Percentiles rank a stretch among this genome's conserved stretches.
phyloP scores from a whole-genome alignment of 2,113 vertebrate species.

The Nesogale talazaci region DNA sequence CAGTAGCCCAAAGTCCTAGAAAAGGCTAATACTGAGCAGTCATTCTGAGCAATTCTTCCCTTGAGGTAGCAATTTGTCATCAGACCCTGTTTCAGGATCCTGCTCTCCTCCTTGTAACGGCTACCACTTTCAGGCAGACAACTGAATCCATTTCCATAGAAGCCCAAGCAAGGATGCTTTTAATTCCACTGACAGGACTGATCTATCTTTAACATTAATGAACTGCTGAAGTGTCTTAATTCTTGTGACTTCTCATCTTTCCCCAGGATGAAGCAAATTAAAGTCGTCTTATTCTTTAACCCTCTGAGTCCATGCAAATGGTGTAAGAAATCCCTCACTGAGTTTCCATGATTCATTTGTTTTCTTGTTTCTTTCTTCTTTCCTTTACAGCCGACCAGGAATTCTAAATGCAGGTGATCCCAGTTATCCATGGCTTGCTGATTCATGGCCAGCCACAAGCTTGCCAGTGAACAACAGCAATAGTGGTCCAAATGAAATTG shows the following conservation, averaged over 20 bases:
- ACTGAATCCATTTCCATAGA: conserved; percentile 84
- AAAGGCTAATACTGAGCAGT: conserved; percentile 90
- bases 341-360: conserved; percentile 18
- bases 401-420: conserved; percentile 95
- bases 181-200: conserved; percentile 72
- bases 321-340: conserved; percentile 16
- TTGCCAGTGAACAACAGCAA: conserved; percentile 96
- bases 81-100: conserved; percentile 84
- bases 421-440: conserved; percentile 97
- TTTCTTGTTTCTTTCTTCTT: conserved; percentile 68
- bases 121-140: conserved; percentile 75
- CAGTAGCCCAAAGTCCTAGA: conserved; percentile 90
- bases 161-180: conserved; percentile 61
- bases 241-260: conserved; percentile 77
- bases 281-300: conserved; percentile 70
- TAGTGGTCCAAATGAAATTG: conserved; percentile 94
- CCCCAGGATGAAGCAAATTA: conserved; percentile 80
- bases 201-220: conserved; percentile 81
- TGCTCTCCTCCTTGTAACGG: conserved; percentile 49
- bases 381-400: conserved; percentile 92
- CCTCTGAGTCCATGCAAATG: neutral
- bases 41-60: conserved; percentile 91
- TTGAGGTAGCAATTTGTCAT: conserved; percentile 91
- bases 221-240: conserved; percentile 78
- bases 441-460: conserved; percentile 98